These are phyloP conservation scores for Leucophenga montana DNA, from an alignment of 2,888 invertebrate genomes.

Conservation along the genomic window DNA sequence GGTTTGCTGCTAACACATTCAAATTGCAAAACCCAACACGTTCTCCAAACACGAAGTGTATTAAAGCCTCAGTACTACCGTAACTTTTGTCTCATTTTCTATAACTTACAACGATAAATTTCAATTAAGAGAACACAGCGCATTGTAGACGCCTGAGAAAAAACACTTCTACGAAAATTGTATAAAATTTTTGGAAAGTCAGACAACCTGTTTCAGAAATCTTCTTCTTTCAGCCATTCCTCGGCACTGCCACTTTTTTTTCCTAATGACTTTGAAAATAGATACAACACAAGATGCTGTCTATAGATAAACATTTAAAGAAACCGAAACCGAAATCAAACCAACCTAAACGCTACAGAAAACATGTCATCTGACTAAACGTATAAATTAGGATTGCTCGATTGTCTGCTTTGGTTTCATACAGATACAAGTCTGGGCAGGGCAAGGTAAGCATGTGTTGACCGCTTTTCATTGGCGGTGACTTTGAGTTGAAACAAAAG, in stretches of 20 bases:
- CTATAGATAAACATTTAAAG: conserved; percentile 22
- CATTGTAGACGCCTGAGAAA: conserved; percentile 53
- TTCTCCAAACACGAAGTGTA: too few species aligned
- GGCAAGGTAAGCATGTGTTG: conserved; percentile 5
- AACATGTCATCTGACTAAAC: conserved; percentile 33
- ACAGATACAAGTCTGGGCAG: neutral
- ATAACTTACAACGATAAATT: conserved; percentile 53
- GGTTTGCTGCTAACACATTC: too few species aligned
- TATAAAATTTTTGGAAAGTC: conserved; percentile 56
- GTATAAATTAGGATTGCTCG: conserved; percentile 46
- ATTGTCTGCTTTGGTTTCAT: neutral
- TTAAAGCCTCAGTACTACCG: too few species aligned
- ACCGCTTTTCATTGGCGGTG: conserved; percentile 34
- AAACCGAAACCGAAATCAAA: conserved; percentile 2
- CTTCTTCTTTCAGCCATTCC: neutral
- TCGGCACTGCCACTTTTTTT: conserved; percentile 15
- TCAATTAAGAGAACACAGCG: conserved; percentile 49
- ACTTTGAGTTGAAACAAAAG: conserved; percentile 21
- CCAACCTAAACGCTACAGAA: neutral
- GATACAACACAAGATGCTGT: conserved; percentile 36
- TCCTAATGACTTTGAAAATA: conserved; percentile 55
- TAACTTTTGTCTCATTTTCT: neutral
- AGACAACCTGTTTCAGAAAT: conserved; percentile 40
- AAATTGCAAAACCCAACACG: too few species aligned
- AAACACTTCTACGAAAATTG: conserved; percentile 56